These are phyloP conservation scores for Yoshiicerus persimilis DNA, from an alignment of 1,140 invertebrate genomes.

Conservation along the genomic window DNA sequence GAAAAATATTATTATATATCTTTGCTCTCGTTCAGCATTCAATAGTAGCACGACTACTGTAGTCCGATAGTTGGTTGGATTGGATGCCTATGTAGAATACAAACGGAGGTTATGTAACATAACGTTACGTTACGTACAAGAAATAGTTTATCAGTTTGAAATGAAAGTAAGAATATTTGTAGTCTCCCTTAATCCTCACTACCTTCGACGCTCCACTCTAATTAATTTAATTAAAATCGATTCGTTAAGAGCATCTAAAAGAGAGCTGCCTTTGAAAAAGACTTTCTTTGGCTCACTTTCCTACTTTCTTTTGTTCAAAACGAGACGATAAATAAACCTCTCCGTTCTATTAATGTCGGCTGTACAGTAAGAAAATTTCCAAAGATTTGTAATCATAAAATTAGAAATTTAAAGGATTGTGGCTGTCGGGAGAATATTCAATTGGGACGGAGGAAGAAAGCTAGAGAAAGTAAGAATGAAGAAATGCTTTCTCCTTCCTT, in stretches of 20 bases:
- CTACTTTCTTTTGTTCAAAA: conserved; percentile 9
- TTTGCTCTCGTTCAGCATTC: background rate
- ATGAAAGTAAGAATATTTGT: background rate
- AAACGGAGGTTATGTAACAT: too few relatives aligned
- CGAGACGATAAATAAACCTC: conserved; percentile 14
- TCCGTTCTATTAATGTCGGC: conserved; percentile 6
- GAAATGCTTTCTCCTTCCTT: background rate
- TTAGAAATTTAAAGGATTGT: conserved; percentile 21
- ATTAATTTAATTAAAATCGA: conserved; percentile 24
- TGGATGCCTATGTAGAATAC: too few relatives aligned
- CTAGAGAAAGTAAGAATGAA: background rate
- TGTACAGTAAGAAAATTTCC: conserved; percentile 4
- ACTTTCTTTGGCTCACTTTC: conserved; percentile 3
- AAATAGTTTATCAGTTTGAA: conserved; percentile 23
- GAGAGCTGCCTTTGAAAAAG: conserved; percentile 6
- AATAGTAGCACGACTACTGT: too few relatives aligned
- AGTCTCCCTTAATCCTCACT: conserved; percentile 9
- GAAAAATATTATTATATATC: conserved; percentile 24
- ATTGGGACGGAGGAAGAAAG: background rate
- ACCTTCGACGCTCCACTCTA: conserved; percentile 13
- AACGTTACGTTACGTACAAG: too few relatives aligned
- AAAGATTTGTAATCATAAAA: conserved; percentile 19
- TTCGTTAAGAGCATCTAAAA: conserved; percentile 14
- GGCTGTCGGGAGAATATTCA: conserved; percentile 7
- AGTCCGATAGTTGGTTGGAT: too few relatives aligned